Evolutionary conservation across 2,797 vertebrate genomes (phyloP).

Genomic region (Acrossocheilus wenchowensis): DNA sequence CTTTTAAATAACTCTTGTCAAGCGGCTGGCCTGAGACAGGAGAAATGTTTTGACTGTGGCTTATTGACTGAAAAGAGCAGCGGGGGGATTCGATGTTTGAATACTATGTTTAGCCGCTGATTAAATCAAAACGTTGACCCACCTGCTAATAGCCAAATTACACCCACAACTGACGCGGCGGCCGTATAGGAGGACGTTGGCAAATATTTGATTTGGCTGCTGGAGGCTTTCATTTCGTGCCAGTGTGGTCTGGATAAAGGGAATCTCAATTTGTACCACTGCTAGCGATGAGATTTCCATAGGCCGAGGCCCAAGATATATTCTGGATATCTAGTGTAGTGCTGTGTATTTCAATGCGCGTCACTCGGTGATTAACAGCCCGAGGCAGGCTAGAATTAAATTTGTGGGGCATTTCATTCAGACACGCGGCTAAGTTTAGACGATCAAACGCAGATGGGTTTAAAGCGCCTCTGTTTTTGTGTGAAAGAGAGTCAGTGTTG

Average conservation of each 20-base stretch:
- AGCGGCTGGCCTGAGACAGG: slow-evolving; percentile 55
- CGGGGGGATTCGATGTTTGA: slow-evolving; percentile 59
- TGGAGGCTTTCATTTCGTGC: slow-evolving; percentile 53
- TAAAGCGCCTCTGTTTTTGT: neutral
- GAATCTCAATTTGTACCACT: slow-evolving; percentile 62
- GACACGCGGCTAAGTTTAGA: slow-evolving; percentile 2
- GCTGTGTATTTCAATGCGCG: slow-evolving; percentile 10
- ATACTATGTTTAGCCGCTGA: slow-evolving; percentile 61
- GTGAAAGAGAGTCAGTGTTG: slow-evolving; percentile 31
- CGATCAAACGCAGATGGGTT: neutral
- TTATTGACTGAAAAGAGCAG: slow-evolving; percentile 57
- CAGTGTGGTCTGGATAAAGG: slow-evolving; percentile 63
- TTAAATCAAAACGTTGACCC: slow-evolving; percentile 63
- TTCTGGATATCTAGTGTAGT: slow-evolving; percentile 26
- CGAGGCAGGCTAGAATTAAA: slow-evolving; percentile 19
- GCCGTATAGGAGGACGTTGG: slow-evolving; percentile 53
- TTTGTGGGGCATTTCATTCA: slow-evolving; percentile 20
- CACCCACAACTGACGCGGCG: slow-evolving; percentile 57
- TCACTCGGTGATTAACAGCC: slow-evolving; percentile 34
- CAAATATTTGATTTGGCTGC: slow-evolving; percentile 64
- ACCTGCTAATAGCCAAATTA: slow-evolving; percentile 65
- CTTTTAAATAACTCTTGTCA: slow-evolving; percentile 64
- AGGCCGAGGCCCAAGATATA: slow-evolving; percentile 53
- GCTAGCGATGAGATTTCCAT: slow-evolving; percentile 55
- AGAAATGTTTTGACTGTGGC: slow-evolving; percentile 64